Evolutionary conservation across 2,888 invertebrate genomes (phyloP).

Genomic region (Eristalinus sepulchralis): DNA sequence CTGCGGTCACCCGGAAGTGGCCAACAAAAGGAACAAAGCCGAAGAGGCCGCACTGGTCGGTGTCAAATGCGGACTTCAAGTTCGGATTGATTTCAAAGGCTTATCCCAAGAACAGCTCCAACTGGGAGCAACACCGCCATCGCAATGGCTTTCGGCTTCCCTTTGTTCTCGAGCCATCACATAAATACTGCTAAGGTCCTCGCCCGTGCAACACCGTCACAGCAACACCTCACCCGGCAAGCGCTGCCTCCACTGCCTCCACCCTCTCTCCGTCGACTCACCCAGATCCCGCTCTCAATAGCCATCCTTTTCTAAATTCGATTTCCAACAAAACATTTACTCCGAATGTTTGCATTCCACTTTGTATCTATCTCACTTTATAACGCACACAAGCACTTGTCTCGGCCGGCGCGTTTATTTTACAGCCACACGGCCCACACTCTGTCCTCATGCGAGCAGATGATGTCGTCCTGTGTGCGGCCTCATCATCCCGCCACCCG

Average conservation of each 20-base stretch:
- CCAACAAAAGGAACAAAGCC: background rate
- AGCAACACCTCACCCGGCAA: conserved; percentile 1
- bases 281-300: conserved; percentile 33
- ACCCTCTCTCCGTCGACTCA: background rate
- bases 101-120: conserved; percentile 48
- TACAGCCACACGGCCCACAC: conserved; percentile 37
- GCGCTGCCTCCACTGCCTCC: background rate
- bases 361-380: conserved; percentile 69
- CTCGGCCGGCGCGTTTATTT: conserved; percentile 65
- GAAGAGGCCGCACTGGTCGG: background rate
- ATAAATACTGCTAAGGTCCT: conserved; percentile 26
- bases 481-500: background rate
- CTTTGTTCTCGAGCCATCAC: conserved; percentile 51
- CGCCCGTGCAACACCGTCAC: conserved; percentile 27
- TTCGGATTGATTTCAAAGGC: conserved; percentile 31
- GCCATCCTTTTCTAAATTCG: conserved; percentile 70
- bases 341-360: conserved; percentile 65
- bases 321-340: conserved; percentile 68
- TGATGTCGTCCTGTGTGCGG: conserved; percentile 45
- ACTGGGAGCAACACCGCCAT: conserved; percentile 51
- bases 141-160: conserved; percentile 50
- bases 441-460: conserved; percentile 40
- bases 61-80: background rate
- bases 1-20: background rate
- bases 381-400: conserved; percentile 66